phyloP scores from a whole-genome alignment of 2,888 invertebrate genomes.

The Drosophila siamana region DNA sequence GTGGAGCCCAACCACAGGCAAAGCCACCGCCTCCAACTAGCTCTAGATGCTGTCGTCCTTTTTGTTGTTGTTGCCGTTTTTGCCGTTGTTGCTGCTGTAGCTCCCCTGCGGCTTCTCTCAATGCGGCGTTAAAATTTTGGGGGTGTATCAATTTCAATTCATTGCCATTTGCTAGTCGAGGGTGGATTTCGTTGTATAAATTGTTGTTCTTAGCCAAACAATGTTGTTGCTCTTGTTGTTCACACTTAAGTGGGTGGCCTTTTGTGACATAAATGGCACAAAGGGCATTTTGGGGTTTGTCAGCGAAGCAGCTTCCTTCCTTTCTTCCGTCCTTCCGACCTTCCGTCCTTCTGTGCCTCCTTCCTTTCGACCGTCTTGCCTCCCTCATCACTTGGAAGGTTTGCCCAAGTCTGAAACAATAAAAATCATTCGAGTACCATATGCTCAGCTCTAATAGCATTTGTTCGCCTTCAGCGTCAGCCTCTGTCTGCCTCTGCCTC shows the following conservation, averaged over 20 bases:
- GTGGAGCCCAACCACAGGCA: conserved; percentile 41
- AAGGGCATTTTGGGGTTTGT: conserved; percentile 66
- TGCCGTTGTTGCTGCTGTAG: conserved; percentile 34
- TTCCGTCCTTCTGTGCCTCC: background rate
- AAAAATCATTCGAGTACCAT: conserved; percentile 74
- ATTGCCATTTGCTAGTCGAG: conserved; percentile 69
- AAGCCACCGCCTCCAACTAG: conserved; percentile 26
- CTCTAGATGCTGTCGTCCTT: conserved; percentile 35
- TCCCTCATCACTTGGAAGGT: conserved; percentile 37
- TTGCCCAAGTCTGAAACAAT: conserved; percentile 62
- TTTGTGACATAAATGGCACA: conserved; percentile 52
- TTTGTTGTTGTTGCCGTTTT: conserved; percentile 28
- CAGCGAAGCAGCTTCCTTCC: conserved; percentile 29
- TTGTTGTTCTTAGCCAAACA: conserved; percentile 58
- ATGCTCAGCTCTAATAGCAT: conserved; percentile 68
- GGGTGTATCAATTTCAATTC: conserved; percentile 82
- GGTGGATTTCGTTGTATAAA: conserved; percentile 72
- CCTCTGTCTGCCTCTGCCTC: too few relatives aligned
- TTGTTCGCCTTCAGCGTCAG: too few relatives aligned
- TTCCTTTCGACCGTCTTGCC: background rate
- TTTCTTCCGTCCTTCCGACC: conserved; percentile 5
- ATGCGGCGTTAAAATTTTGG: conserved; percentile 78
- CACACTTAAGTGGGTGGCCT: conserved; percentile 78
- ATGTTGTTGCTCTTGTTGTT: conserved; percentile 48
- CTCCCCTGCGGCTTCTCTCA: conserved; percentile 73